phyloP scores from a whole-genome alignment of 2,888 invertebrate species.

The Byasa hedistus region DNA sequence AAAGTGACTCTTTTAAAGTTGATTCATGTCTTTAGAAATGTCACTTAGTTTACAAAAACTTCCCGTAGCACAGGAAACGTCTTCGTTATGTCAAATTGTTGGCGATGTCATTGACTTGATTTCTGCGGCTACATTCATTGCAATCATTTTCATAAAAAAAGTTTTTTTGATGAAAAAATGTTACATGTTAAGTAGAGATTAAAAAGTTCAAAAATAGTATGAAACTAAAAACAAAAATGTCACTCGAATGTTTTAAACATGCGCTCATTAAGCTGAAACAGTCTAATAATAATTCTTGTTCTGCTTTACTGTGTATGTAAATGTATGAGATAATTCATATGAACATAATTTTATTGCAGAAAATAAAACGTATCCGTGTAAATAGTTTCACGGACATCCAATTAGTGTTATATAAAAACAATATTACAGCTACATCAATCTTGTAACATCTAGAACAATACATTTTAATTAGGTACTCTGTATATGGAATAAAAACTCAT shows the following conservation, averaged over 20 bases:
- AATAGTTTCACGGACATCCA: constrained; percentile 5
- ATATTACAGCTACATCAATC: constrained; percentile 4
- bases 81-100: background rate
- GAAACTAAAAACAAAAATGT: background rate
- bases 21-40: constrained; percentile 31
- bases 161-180: background rate
- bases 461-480: background rate
- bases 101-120: background rate
- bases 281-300: no score
- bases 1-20: constrained; percentile 54
- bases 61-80: constrained; percentile 7
- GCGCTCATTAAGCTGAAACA: no score
- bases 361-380: background rate
- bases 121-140: background rate
- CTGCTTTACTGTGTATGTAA: no score
- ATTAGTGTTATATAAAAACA: constrained; percentile 6
- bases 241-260: no score
- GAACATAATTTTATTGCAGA: background rate
- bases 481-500: background rate
- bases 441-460: background rate
- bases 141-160: background rate
- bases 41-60: background rate
- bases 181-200: background rate
- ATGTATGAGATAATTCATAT: background rate
- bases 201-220: background rate